Conservation (phyloP, 2,797 vertebrate genomes). For the Nyctibius grandis region DNA sequence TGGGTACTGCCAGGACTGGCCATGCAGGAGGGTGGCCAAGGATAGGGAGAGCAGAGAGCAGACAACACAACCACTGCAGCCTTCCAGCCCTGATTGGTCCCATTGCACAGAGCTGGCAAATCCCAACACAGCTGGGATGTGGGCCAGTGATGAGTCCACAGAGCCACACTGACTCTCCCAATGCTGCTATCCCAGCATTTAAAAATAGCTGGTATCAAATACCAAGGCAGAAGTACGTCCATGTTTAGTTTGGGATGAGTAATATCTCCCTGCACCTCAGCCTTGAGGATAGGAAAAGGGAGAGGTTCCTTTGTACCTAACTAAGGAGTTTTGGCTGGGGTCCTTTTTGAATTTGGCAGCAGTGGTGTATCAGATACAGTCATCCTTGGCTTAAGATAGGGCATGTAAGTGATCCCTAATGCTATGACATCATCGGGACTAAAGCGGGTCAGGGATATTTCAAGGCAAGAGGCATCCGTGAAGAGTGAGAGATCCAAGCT, state of each 20-base stretch:
- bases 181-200: not conserved
- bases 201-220: constrained; percentile 26
- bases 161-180: not conserved
- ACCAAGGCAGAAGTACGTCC: not conserved
- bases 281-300: not conserved
- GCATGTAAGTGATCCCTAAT: not conserved
- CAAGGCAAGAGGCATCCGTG: not conserved
- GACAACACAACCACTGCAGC: rapidly evolving
- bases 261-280: not conserved
- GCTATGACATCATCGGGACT: not conserved
- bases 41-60: not conserved
- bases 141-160: not conserved
- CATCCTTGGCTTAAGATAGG: constrained; percentile 33
- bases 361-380: not conserved
- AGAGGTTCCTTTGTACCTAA: constrained; percentile 11
- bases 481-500: not conserved
- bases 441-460: constrained; percentile 49
- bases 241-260: constrained; percentile 13
- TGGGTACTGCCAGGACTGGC: not conserved
- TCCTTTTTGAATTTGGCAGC: not conserved
- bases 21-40: not conserved
- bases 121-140: not conserved
- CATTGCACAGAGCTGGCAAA: not conserved
- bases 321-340: not conserved
- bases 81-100: not conserved